These are phyloP conservation scores for Leptinotarsa haldemani DNA, from an alignment of 2,888 invertebrate species.

Conservation along the genomic window DNA sequence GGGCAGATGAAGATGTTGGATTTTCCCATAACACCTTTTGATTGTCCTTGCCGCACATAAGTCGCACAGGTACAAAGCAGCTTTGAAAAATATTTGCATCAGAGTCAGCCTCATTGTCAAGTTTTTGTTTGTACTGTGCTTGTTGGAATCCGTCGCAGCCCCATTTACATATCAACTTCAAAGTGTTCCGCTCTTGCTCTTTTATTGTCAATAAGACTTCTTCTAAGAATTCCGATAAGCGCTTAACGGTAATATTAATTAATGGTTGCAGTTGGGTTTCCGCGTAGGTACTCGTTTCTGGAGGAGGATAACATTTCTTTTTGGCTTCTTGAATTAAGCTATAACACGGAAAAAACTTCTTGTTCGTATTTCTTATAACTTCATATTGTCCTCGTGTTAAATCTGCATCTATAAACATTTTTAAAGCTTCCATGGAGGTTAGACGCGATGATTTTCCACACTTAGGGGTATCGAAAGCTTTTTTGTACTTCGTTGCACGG, in stretches of 20 bases:
- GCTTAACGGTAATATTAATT: conserved; percentile 20
- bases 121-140: conserved; percentile 48
- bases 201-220: conserved; percentile 13
- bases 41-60: conserved; percentile 38
- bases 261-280: conserved; percentile 28
- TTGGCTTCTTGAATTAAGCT: conserved; percentile 29
- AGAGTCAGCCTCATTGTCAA: no score
- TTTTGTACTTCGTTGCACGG: conserved; percentile 28
- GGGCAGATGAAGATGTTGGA: conserved; percentile 54
- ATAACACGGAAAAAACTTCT: conserved; percentile 30
- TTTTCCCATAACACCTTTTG: conserved; percentile 53
- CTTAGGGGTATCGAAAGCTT: conserved; percentile 13
- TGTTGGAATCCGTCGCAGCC: conserved; percentile 50
- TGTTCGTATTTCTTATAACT: conserved; percentile 20
- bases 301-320: conserved; percentile 27
- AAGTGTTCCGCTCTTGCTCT: conserved; percentile 8
- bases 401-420: conserved; percentile 34
- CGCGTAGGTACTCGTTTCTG: conserved; percentile 26
- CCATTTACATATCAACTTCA: conserved; percentile 50
- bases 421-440: conserved; percentile 27
- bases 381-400: conserved; percentile 32
- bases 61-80: background rate
- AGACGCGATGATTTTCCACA: background rate
- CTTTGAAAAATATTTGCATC: no score
- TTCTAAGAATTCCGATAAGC: conserved; percentile 28